Conservation (phyloP, 2,888 invertebrate genomes). For the Drosophila kuntzei region DNA sequence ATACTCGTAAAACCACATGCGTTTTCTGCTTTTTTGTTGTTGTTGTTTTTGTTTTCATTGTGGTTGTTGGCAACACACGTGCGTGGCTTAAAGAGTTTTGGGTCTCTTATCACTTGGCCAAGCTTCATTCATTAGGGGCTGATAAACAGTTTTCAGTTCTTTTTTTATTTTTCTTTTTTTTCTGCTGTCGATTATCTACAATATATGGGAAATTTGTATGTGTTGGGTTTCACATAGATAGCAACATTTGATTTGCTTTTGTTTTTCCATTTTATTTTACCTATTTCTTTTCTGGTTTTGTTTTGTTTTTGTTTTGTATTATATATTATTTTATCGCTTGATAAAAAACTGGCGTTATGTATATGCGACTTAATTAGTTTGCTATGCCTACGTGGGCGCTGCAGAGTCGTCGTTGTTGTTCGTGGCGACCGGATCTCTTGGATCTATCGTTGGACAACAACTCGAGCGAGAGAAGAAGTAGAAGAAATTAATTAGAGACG, state of each 20-base stretch:
- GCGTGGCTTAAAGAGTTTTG: constrained; percentile 44
- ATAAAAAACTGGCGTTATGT: constrained; percentile 68
- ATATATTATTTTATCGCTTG: constrained; percentile 66
- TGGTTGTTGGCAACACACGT: constrained; percentile 59
- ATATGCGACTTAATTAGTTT: constrained; percentile 78
- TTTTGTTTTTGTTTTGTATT: constrained; percentile 25
- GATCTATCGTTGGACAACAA: constrained; percentile 40
- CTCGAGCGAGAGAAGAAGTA: constrained; percentile 26
- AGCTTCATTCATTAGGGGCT: constrained; percentile 68
- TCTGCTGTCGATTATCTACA: constrained; percentile 53
- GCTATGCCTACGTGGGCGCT: constrained; percentile 62
- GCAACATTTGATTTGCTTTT: constrained; percentile 45
- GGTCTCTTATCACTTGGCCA: constrained; percentile 56
- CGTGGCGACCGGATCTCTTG: constrained; percentile 60
- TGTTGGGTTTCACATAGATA: constrained; percentile 42
- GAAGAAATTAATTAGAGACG: constrained; percentile 74
- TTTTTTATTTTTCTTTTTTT: constrained; percentile 23
- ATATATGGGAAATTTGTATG: constrained; percentile 27
- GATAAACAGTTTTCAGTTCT: constrained; percentile 58
- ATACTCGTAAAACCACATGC: constrained; percentile 10
- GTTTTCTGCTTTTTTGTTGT: constrained; percentile 13
- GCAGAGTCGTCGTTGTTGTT: constrained; percentile 5
- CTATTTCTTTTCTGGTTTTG: constrained; percentile 9
- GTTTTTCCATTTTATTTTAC: constrained; percentile 25
- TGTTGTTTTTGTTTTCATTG: constrained; percentile 10